Evolutionary conservation across 2,797 vertebrate species (phyloP), one percentile per base, ranked within the genome.

Genomic region (Mormyrus hasselquistii): DNA sequence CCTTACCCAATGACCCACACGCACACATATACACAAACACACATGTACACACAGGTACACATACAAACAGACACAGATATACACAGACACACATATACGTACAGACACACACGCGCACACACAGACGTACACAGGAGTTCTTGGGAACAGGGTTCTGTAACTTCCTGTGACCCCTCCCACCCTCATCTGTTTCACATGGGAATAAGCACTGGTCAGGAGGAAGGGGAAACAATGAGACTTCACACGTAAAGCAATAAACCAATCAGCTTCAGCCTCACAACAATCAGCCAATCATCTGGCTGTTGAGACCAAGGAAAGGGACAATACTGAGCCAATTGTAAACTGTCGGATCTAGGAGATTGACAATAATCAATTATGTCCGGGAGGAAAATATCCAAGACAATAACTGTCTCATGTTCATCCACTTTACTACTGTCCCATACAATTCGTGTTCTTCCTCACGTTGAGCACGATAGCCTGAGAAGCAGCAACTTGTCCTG

Each of bases 161-260:
- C 96, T 98, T 97, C 96, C 96, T 96, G 94, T 92, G 93, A 93
- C 94, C 95, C 95, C 92, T 94, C 95, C 95, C 92, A 93, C 95
- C 95, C 96, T 96, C 95, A 96, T 95, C 96, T 97, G 95, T 97
- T 99, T 98, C 98, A 98, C 97, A 94, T 99, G 98, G 98, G 98
- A 99, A 99, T 98, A 96, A 95, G 96, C 95, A 96, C 97, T 96
- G 94, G 97, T 96, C 93, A 96, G 95, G 96, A 97, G 97, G 97
- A 99, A 97, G 96, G 95, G 96, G 96, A 97, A 96, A 99, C 98
- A 99, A 99, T 99, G 96, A 97, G 95, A 97, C 97, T 99, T 62
- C 44, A 95, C 94, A 92, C 5, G 14, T 38, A 55, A 14, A 86
- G 50, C 79, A 49, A n/a, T 83, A 47, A 83, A 41, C 79, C 79